Evolutionary conservation across 2,113 vertebrate species (phyloP), one percentile per base, ranked within the genome.

Genomic region (Microcebus ravelobensis): DNA sequence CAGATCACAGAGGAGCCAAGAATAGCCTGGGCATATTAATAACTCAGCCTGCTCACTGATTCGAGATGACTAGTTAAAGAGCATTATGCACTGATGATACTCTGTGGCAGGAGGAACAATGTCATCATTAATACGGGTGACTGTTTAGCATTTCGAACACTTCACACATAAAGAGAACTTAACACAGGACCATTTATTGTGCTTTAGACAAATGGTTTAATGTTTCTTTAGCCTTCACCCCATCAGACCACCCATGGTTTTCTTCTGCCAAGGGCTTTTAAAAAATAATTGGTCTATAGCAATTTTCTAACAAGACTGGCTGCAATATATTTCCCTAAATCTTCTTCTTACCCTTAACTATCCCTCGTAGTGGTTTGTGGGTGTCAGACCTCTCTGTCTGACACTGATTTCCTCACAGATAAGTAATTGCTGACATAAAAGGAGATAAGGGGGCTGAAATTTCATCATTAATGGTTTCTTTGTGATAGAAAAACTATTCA

Each of bases 181-280:
- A 96, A 95, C 95, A 86, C 55, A 79, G 48, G 88, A 39, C 90
- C 95, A 92, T 95, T 97, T 97, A 95, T 79, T 96, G 94, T 93
- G 90, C 91, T 96, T 95, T 39, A 93, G 90, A 96, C 98, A 98
- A 96, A 97, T 97, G 95, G 96, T 77, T 96, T 95, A 95, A 97
- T 87, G 85, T 94, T 81, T 89, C 81, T 88, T 90, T 77, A 95
- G 94, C 95, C 90, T 95, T 97, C 92, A 92, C 90, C 85, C 90
- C 84, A 87, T 83, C 95, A 96, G 89, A 48, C 85, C 90, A 96
- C 96, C 95, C 12, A 0, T 83, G 93, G 87, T 70, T 97, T 96
- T 79, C 87, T 97, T 96, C 87, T 82, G 95, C 76, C 87, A 97
- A 70, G 25, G 94, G 95, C 94, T 97, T 97, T 93, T 70, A 29